Base-by-base conservation (phyloP, 2,113 vertebrate species). In the Fregata magnificens region DNA sequence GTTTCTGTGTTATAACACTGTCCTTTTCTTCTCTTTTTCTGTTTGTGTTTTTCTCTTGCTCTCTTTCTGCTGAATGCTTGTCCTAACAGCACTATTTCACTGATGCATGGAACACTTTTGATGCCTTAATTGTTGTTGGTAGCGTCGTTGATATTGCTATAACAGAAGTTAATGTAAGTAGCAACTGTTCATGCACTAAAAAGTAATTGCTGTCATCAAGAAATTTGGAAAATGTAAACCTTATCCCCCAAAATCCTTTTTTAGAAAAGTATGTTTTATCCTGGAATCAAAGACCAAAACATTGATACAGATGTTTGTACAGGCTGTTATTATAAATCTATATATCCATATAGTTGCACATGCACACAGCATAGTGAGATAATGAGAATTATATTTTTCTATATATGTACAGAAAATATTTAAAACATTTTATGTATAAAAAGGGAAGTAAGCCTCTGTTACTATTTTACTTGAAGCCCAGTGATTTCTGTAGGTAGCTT, bases 121-220 rank as follows among this genome's bases (percentile, higher is more conserved):
- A 99, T 99, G 99, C 99, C 99, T 99, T 99, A 99, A 99, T 99
- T 99, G 99, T 99, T 99, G 99, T 99, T 96, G 99, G 99, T 99
- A 99, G 99, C 99, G 99, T 99, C 98, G 99, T 99, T 98, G 99
- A 99, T 99, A 99, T 99, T 98, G 99, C 99, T 98, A 99, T 99
- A 98, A 99, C 99, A 98, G 99, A 99, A 99, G 99, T 99, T 95
- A 99, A 99, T 97, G 99, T 99, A 99, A 99, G 99, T 99, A 99
- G 97, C 98, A 95, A 97, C 97, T 93, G 86, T 96, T 91, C 84
- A 97, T 98, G 98, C 95, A 98, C 98, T 98, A 97, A 98, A 98
- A 98, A 95, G 88, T 98, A 91, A 94, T 95, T 95, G 58, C 95
- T 97, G 85, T 95, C 63, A 16, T 96, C 87, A 94, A 95, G 94